Percentiles rank a stretch among this genome's conserved stretches.
Conservation (phyloP, 2,888 invertebrate species). For the Panopea generosa region DNA sequence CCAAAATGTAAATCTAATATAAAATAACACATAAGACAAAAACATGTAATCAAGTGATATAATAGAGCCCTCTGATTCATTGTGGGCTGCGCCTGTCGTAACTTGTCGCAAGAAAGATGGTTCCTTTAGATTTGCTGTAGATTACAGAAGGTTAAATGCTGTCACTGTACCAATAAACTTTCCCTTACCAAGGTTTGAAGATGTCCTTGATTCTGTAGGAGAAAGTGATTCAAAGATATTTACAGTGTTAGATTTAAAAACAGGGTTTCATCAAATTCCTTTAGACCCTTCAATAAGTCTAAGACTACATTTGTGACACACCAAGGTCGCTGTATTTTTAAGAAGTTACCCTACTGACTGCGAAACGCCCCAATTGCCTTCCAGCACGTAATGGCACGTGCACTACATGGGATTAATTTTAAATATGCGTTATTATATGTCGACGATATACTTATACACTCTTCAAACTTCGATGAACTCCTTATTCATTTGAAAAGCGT, state of each 20-base stretch:
- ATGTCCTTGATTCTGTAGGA: constrained; percentile 45
- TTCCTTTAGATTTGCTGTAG: constrained; percentile 51
- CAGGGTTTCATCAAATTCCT: constrained; percentile 43
- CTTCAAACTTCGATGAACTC: constrained; percentile 28
- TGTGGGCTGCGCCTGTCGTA: constrained; percentile 58
- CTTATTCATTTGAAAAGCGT: constrained; percentile 31
- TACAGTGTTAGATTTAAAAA: constrained; percentile 25
- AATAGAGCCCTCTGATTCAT: constrained; percentile 50
- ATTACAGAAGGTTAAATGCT: constrained; percentile 39
- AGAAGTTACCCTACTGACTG: constrained; percentile 30
- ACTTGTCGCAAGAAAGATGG: constrained; percentile 50
- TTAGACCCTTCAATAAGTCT: constrained; percentile 25
- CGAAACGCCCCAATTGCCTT: constrained; percentile 38
- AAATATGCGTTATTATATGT: constrained; percentile 60
- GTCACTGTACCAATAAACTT: constrained; percentile 47
- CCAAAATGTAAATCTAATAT: constrained; percentile 33
- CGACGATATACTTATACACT: constrained; percentile 61
- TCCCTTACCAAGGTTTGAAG: constrained; percentile 48
- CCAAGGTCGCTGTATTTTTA: constrained; percentile 27
- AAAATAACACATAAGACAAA: constrained; percentile 35
- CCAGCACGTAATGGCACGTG: constrained; percentile 27
- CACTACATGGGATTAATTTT: constrained; percentile 40
- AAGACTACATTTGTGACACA: constrained; percentile 43
- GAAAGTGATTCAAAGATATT: constrained; percentile 27
- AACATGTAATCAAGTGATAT: constrained; percentile 52